These are phyloP conservation scores for Phymanthus crucifer DNA, from an alignment of 92 coral and sea anemone genomes.

Conservation along the genomic window DNA sequence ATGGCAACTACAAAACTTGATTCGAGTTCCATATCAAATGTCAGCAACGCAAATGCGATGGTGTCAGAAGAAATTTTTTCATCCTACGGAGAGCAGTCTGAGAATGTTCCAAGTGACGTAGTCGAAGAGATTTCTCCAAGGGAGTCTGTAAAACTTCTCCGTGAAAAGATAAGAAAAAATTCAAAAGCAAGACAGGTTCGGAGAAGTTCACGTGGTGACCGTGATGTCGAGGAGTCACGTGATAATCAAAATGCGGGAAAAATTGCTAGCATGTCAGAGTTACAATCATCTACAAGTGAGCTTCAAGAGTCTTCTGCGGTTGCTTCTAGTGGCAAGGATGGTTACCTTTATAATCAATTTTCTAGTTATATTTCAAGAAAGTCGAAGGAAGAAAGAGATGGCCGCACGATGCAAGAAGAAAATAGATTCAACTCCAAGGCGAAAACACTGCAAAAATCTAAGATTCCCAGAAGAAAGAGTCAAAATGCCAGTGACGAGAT, in stretches of 20 bases:
- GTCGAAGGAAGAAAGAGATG: neutral
- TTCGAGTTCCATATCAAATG: neutral
- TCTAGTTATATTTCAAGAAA: constrained; percentile 2
- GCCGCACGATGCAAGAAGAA: neutral
- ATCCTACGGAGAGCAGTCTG: constrained; percentile 24
- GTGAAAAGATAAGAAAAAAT: constrained; percentile 30
- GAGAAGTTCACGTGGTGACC: constrained; percentile 6
- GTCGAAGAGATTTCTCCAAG: neutral
- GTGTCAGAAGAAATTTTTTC: constrained; percentile 31
- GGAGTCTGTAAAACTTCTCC: constrained; percentile 31
- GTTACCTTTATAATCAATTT: neutral
- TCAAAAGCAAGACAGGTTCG: constrained; percentile 25
- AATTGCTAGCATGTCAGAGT: neutral
- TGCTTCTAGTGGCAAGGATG: neutral
- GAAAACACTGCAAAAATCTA: neutral
- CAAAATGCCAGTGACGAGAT: constrained; percentile 11
- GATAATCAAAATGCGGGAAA: neutral
- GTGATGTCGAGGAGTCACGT: neutral
- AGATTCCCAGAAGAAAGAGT: constrained; percentile 23
- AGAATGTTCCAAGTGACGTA: neutral
- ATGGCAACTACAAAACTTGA: neutral
- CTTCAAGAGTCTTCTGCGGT: neutral
- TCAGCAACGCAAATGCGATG: neutral
- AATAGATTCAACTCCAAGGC: neutral
- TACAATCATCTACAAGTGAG: neutral